Evolutionary conservation across 2,797 vertebrate genomes (phyloP).

Genomic region (Xyrichtys novacula): DNA sequence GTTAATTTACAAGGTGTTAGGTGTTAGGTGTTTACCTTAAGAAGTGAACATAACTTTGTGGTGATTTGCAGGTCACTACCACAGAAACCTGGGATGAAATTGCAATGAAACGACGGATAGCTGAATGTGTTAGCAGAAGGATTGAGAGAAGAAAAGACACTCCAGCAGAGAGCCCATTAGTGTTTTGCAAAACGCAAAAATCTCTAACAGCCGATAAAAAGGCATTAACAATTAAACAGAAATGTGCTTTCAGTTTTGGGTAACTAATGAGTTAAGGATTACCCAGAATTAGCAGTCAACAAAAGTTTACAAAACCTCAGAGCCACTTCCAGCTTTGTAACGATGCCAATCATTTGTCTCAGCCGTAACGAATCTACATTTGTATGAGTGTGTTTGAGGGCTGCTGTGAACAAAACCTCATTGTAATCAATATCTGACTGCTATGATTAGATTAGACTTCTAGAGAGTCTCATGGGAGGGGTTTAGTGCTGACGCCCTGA

Average conservation of each 20-base stretch:
- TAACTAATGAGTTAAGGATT: background rate
- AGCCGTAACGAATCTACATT: too few relatives aligned
- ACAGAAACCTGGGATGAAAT: conserved; percentile 64
- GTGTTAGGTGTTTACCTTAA: background rate
- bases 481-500: conserved; percentile 5
- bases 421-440: conserved; percentile 6
- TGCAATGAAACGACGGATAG: conserved; percentile 56
- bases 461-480: conserved; percentile 29
- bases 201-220: background rate
- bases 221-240: background rate
- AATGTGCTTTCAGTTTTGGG: background rate
- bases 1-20: conserved; percentile 7
- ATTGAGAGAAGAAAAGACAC: conserved; percentile 10
- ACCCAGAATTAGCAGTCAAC: background rate
- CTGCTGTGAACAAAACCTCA: background rate
- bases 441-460: background rate
- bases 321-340: background rate
- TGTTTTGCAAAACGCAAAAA: too few relatives aligned
- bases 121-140: conserved; percentile 52
- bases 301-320: too few relatives aligned
- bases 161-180: conserved; percentile 5
- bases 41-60: conserved; percentile 19
- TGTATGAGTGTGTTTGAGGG: background rate
- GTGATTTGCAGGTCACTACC: conserved; percentile 50
- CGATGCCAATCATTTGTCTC: too few relatives aligned